Conservation (phyloP, 2,888 invertebrate genomes). For the Troides helena region DNA sequence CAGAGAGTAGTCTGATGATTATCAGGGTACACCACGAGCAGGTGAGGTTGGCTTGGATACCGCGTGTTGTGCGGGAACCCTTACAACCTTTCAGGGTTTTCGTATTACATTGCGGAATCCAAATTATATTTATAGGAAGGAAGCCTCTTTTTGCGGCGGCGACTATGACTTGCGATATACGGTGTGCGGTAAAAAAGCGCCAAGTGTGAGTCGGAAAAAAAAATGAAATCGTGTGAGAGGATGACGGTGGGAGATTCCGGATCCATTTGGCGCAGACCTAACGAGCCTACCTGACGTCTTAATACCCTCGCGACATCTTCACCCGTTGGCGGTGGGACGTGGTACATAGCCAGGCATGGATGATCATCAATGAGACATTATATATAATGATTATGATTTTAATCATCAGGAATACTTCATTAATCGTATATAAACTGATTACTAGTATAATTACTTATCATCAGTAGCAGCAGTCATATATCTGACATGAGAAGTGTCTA, state of each 20-base stretch:
- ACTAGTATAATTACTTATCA: too few relatives aligned
- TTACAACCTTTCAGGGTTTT: not conserved
- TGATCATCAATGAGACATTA: too few relatives aligned
- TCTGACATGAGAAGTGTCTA: too few relatives aligned
- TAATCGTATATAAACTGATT: too few relatives aligned
- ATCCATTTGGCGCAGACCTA: slow-evolving; percentile 43
- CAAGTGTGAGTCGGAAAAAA: slow-evolving; percentile 40
- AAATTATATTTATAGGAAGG: slow-evolving; percentile 45
- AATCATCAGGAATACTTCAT: too few relatives aligned
- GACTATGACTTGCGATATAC: slow-evolving; percentile 56
- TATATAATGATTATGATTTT: too few relatives aligned
- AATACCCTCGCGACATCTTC: slow-evolving; percentile 55
- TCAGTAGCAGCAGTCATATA: too few relatives aligned
- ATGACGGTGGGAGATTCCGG: slow-evolving; percentile 50
- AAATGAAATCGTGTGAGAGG: slow-evolving; percentile 34
- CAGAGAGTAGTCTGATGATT: too few relatives aligned
- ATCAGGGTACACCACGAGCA: too few relatives aligned
- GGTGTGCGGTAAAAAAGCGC: slow-evolving; percentile 45
- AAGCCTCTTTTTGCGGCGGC: slow-evolving; percentile 52
- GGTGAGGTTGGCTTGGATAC: too few relatives aligned
- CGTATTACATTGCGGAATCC: slow-evolving; percentile 29
- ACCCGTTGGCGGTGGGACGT: slow-evolving; percentile 32
- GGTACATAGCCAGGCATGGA: too few relatives aligned
- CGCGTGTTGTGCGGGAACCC: too few relatives aligned
- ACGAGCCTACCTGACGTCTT: slow-evolving; percentile 62